Evolutionary conservation across 37 sponge, comb jelly and placozoan species (phyloP).

Genomic region (Diacarnus erythraeanus): DNA sequence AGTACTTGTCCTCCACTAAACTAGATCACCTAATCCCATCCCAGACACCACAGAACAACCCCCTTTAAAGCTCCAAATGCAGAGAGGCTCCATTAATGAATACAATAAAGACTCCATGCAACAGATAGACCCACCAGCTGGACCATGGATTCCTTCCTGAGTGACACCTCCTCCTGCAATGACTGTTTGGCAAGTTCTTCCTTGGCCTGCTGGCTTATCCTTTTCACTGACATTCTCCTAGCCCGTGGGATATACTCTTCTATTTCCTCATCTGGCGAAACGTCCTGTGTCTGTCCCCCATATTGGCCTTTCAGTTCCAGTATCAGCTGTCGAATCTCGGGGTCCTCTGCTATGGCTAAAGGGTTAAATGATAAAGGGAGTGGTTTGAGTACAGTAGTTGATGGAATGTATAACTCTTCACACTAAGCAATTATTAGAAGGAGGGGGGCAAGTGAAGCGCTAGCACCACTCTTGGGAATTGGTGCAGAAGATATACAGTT

Average conservation of each 20-base stretch:
- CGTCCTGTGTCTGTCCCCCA: slow-evolving; percentile 13
- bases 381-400: too few relatives aligned
- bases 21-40: too few relatives aligned
- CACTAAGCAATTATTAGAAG: too few relatives aligned
- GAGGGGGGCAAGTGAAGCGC: too few relatives aligned
- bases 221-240: slow-evolving; percentile 35
- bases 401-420: too few relatives aligned
- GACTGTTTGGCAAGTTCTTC: slow-evolving; percentile 38
- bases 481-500: too few relatives aligned
- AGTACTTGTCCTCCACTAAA: too few relatives aligned
- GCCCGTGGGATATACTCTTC: neutral
- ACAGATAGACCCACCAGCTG: slow-evolving; percentile 13
- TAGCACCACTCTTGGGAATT: too few relatives aligned
- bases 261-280: neutral
- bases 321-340: slow-evolving; percentile 67
- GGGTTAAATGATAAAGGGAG: neutral
- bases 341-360: slow-evolving; percentile 78
- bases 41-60: too few relatives aligned
- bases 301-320: slow-evolving; percentile 60
- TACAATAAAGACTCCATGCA: neutral
- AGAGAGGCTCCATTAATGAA: too few relatives aligned
- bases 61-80: too few relatives aligned
- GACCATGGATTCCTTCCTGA: slow-evolving; percentile 24
- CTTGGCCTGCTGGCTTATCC: slow-evolving; percentile 31
- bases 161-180: slow-evolving; percentile 15